Base-by-base conservation (phyloP, 1,140 invertebrate species). In the Anagrus nilaparvatae region DNA sequence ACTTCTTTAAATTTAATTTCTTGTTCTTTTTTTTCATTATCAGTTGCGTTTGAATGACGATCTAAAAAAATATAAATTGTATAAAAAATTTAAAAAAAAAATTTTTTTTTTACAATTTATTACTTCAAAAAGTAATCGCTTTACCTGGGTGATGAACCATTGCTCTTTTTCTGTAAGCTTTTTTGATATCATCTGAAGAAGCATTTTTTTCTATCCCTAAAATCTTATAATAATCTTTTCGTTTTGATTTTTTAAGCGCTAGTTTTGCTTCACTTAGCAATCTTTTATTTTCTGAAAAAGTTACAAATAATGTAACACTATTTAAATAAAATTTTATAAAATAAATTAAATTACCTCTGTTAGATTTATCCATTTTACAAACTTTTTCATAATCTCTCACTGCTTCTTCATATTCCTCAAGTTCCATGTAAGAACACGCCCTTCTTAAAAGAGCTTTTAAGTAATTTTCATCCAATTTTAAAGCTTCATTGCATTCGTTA, bases 201-300 rank as follows among this genome's bases (percentile, higher is more conserved):
- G 93, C 90, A 58, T 73, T 81, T 54, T 84, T 87, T 1, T 79
- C 72, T 23, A 98, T 71, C 13, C 93, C 92, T 27, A 99, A 71
- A 53, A 95, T 94, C 66, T 95, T 93, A 58, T 98, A 98, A 67
- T 97, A 98, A 63, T 98, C 93, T 74, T 97, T 98, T 38, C 91
- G 85, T 73, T 95, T 95, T 0, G 87, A 88, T 67, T 77, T 86
- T 60, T 90, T 92, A 35, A 95, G 61, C 19, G 83, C 81, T 29
- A 87, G 61, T 70, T 95, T 94, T 1, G 92, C 91, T 46, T 93
- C 83, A 55, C 82, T 76, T 14, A 96, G 64, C 32, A 87, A 54
- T 49, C 77, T 74, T 64, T 81, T 82, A 38, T 81, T 79, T 48
- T 87, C 85, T 75, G 34, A 21, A 50, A 46, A 13, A 23, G 48